Evolutionary conservation across 2,888 invertebrate genomes (phyloP).

Genomic region (Rambutsinella grinnellia): DNA sequence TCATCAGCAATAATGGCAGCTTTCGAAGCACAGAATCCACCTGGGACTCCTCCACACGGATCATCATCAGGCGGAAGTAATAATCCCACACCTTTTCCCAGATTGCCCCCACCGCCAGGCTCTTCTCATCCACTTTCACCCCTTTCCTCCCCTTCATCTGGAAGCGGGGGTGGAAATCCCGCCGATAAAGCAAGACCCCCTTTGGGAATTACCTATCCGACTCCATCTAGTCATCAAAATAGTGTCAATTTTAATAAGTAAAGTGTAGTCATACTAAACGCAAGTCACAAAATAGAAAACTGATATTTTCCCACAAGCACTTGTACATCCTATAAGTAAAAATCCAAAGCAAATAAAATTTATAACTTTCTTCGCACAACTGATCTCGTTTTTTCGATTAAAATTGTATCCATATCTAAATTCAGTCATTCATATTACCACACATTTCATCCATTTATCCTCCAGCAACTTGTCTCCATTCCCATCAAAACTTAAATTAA

Average conservation of each 20-base stretch:
- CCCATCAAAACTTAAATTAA: too few species aligned
- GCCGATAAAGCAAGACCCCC: constrained; percentile 56
- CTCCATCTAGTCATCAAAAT: constrained; percentile 55
- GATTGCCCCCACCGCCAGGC: constrained; percentile 50
- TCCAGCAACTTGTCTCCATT: too few species aligned
- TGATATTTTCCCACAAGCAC: too few species aligned
- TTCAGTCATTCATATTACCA: too few species aligned
- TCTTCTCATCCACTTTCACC: constrained; percentile 44
- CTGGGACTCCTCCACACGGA: not conserved
- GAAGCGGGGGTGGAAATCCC: constrained; percentile 3
- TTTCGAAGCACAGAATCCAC: constrained; percentile 59
- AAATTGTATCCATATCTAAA: too few species aligned
- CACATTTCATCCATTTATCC: too few species aligned
- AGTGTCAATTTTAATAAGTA: constrained; percentile 46
- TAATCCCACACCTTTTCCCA: constrained; percentile 44
- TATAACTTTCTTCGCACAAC: too few species aligned
- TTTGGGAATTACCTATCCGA: constrained; percentile 58
- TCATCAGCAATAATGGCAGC: constrained; percentile 64
- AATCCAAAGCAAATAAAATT: too few species aligned
- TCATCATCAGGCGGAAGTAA: constrained; percentile 12
- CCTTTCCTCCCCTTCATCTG: constrained; percentile 35
- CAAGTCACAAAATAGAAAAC: too few species aligned
- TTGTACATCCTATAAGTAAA: too few species aligned
- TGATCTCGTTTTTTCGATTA: too few species aligned
- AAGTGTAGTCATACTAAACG: too few species aligned